These are phyloP conservation scores for Heterodera schachtii DNA, from an alignment of 1,140 invertebrate genomes.

Conservation along the genomic window DNA sequence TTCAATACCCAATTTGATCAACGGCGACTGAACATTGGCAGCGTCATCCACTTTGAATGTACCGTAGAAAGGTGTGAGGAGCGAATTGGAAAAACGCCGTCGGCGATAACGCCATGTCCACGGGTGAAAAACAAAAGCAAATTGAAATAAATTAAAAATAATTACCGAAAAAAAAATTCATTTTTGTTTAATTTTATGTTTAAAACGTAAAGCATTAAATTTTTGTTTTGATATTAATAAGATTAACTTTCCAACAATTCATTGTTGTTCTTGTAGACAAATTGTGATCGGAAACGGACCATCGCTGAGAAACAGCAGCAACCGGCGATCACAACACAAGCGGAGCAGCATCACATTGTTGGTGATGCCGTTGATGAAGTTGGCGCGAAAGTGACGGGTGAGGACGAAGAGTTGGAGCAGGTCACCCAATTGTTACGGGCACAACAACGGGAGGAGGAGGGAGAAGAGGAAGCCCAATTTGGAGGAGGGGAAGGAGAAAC, in stretches of 20 bases:
- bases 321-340: neutral
- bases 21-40: conserved; percentile 2
- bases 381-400: neutral
- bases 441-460: neutral
- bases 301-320: conserved; percentile 1
- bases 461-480: neutral
- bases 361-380: neutral
- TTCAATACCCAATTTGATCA: conserved; percentile 13
- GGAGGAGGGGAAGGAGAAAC: neutral
- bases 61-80: conserved; percentile 16
- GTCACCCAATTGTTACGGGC: conserved; percentile 3
- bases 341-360: neutral
- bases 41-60: conserved; percentile 25
- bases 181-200: too few relatives aligned
- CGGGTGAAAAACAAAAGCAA: neutral
- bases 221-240: neutral
- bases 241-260: neutral
- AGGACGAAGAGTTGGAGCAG: neutral
- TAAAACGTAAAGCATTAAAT: too few relatives aligned
- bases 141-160: neutral
- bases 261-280: neutral
- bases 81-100: neutral
- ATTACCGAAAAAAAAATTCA: neutral
- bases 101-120: neutral
- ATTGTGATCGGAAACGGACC: conserved; percentile 13